Conservation (phyloP, 2,888 invertebrate species). For the Tenthredo notha region DNA sequence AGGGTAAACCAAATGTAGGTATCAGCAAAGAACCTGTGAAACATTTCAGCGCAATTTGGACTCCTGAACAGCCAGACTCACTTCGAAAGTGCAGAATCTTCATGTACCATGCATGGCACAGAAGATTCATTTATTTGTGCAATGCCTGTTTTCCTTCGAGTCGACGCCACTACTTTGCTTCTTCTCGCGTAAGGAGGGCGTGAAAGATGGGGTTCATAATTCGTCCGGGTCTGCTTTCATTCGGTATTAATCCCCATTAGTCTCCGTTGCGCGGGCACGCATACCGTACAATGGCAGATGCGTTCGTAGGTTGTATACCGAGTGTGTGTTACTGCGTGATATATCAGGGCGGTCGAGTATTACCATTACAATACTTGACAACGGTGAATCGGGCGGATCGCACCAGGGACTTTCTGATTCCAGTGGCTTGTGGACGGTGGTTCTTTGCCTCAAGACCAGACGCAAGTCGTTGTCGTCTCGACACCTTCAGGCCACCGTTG, state of each 20-base stretch:
- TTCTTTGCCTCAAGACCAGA: constrained; percentile 49
- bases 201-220: constrained; percentile 54
- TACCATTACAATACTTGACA: constrained; percentile 76
- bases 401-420: constrained; percentile 59
- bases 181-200: constrained; percentile 43
- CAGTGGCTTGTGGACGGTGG: constrained; percentile 49
- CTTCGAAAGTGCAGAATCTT: background rate
- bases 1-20: background rate
- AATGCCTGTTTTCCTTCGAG: constrained; percentile 8
- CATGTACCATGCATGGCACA: background rate
- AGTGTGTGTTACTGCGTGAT: constrained; percentile 59
- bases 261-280: constrained; percentile 48
- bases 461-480: constrained; percentile 64
- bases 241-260: constrained; percentile 57
- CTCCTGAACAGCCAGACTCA: background rate
- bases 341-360: constrained; percentile 64
- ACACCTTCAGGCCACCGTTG: constrained; percentile 71
- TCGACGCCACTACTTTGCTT: background rate
- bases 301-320: constrained; percentile 47
- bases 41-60: background rate
- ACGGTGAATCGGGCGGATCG: constrained; percentile 71
- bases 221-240: constrained; percentile 53
- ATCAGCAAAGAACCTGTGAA: background rate
- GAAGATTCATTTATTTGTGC: constrained; percentile 21
- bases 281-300: constrained; percentile 40